Evolutionary conservation across 2,797 vertebrate genomes (phyloP).

Genomic region (Atherinosoma microstoma): DNA sequence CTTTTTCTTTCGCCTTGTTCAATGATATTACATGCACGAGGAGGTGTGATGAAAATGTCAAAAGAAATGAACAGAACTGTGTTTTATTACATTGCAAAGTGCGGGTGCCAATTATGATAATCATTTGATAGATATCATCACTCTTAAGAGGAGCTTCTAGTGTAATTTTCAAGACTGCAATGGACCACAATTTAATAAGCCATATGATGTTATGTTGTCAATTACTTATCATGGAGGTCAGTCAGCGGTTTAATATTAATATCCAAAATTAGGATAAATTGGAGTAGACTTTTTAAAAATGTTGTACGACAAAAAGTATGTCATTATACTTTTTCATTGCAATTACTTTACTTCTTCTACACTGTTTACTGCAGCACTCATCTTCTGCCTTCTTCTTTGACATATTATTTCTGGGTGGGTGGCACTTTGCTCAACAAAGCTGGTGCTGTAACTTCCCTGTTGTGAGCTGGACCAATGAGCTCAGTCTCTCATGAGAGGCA

Average conservation of each 20-base stretch:
- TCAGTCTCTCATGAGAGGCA: constrained; percentile 64
- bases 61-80: constrained; percentile 76
- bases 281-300: constrained; percentile 21
- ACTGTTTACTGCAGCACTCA: constrained; percentile 12
- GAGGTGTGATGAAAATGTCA: constrained; percentile 81
- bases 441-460: constrained; percentile 43
- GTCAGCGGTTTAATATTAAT: constrained; percentile 68
- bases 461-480: constrained; percentile 63
- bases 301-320: neutral
- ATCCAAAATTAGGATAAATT: constrained; percentile 66
- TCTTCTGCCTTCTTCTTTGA: constrained; percentile 26
- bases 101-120: constrained; percentile 74
- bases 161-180: constrained; percentile 70
- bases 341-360: constrained; percentile 10
- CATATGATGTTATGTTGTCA: constrained; percentile 59
- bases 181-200: constrained; percentile 73
- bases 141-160: constrained; percentile 64
- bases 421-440: constrained; percentile 44
- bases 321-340: neutral
- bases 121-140: constrained; percentile 75
- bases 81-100: constrained; percentile 80
- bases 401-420: constrained; percentile 30
- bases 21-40: constrained; percentile 69
- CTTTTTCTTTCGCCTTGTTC: constrained; percentile 65
- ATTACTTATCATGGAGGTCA: constrained; percentile 70